Evolutionary conservation across 1,140 invertebrate species (phyloP).

Genomic region (Dendrolimus punctatus): DNA sequence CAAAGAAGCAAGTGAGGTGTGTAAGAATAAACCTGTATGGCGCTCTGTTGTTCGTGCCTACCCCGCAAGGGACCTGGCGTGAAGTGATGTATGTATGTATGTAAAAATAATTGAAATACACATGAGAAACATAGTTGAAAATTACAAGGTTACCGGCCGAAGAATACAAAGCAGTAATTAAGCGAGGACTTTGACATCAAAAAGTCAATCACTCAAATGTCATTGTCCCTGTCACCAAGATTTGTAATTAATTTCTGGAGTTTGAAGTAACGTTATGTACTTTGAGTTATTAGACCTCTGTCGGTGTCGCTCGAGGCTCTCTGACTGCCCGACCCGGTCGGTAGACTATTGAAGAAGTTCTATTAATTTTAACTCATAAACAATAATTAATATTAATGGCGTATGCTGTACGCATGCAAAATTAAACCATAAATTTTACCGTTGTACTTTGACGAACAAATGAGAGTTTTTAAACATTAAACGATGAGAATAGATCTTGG

Average conservation of each 20-base stretch:
- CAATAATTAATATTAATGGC: conserved; percentile 39
- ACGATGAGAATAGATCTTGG: neutral
- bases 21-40: too few relatives aligned
- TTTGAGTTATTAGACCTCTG: conserved; percentile 11
- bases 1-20: too few relatives aligned
- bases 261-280: conserved; percentile 17
- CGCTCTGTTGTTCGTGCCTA: too few relatives aligned
- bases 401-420: conserved; percentile 19
- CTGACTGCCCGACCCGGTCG: neutral
- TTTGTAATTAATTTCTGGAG: conserved; percentile 15
- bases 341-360: conserved; percentile 25
- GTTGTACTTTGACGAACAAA: conserved; percentile 7
- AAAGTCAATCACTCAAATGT: conserved; percentile 1
- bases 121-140: too few relatives aligned
- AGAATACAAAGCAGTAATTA: conserved; percentile 4
- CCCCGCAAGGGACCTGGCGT: too few relatives aligned
- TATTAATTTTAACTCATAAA: conserved; percentile 39
- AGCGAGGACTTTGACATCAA: neutral
- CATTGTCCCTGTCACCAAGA: conserved; percentile 8
- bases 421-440: conserved; percentile 10
- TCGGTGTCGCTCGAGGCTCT: neutral
- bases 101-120: too few relatives aligned
- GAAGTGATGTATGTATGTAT: too few relatives aligned
- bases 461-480: conserved; percentile 12
- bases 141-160: too few relatives aligned